Percentiles rank a stretch among this genome's conserved stretches.
Conservation (phyloP, 2,888 invertebrate genomes). For the Stegana nigrithorax region DNA sequence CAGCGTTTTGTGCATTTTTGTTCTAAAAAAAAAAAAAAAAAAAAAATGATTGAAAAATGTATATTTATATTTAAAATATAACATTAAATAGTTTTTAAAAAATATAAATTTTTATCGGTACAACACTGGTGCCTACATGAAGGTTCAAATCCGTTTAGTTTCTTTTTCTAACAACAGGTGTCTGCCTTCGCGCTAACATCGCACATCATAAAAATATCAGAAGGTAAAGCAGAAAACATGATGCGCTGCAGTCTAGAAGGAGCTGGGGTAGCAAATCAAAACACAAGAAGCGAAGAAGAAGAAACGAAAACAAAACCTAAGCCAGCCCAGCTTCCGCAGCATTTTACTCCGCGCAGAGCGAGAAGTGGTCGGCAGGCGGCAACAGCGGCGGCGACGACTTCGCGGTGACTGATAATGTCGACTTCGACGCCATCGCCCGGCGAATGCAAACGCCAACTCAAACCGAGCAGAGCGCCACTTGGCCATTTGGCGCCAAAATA, state of each 20-base stretch:
- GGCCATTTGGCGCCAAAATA: conserved; percentile 8
- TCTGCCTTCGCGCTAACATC: too few relatives aligned
- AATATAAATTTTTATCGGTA: too few relatives aligned
- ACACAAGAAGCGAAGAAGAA: neutral
- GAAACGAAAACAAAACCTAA: conserved; percentile 15
- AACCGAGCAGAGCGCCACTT: conserved; percentile 38
- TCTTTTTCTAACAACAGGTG: too few relatives aligned
- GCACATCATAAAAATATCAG: too few relatives aligned
- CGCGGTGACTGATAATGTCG: conserved; percentile 26
- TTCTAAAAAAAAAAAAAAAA: conserved; percentile 38
- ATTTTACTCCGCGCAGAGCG: too few relatives aligned
- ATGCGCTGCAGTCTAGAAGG: too few relatives aligned
- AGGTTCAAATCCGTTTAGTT: too few relatives aligned
- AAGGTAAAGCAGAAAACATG: too few relatives aligned
- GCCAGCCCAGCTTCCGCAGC: conserved; percentile 8
- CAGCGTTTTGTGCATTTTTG: conserved; percentile 66
- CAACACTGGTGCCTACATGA: too few relatives aligned
- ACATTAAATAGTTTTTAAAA: too few relatives aligned
- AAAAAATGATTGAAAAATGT: neutral
- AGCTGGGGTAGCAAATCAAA: too few relatives aligned
- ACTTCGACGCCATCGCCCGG: conserved; percentile 23
- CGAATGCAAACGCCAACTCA: conserved; percentile 32
- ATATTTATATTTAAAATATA: too few relatives aligned
- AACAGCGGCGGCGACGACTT: conserved; percentile 6
- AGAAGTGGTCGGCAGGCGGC: neutral